Conservation (phyloP, 2,797 vertebrate species). For the Coregonus suidteri region DNA sequence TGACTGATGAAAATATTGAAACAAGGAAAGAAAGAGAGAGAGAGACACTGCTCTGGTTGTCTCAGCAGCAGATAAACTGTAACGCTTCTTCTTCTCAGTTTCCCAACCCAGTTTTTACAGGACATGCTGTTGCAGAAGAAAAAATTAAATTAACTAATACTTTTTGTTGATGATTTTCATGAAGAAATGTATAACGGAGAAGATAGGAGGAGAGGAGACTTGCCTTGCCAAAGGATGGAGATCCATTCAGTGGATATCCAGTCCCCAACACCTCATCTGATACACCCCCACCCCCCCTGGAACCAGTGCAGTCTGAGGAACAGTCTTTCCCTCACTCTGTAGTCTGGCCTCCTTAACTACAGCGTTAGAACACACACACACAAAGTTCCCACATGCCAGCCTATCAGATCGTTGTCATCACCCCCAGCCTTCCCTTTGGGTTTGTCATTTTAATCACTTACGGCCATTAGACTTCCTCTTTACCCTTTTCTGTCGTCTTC, state of each 20-base stretch:
- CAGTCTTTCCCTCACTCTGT: neutral
- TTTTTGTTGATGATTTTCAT: constrained; percentile 74
- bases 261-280: constrained; percentile 11
- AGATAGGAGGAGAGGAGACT: constrained; percentile 71
- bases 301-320: neutral
- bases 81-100: constrained; percentile 70
- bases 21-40: constrained; percentile 67
- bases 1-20: constrained; percentile 37
- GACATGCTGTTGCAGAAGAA: constrained; percentile 42
- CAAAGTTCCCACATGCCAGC: neutral
- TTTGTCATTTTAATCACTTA: constrained; percentile 76
- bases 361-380: neutral
- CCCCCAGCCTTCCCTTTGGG: neutral
- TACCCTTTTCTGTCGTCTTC: constrained; percentile 83
- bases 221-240: constrained; percentile 96
- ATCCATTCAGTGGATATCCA: constrained; percentile 74
- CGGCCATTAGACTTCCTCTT: constrained; percentile 65
- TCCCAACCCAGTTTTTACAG: constrained; percentile 62
- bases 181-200: constrained; percentile 74
- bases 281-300: neutral
- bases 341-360: neutral
- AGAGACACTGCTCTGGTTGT: constrained; percentile 76
- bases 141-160: constrained; percentile 43
- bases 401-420: neutral
- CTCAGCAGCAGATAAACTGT: constrained; percentile 82